Base-by-base conservation (phyloP, 1,140 invertebrate genomes). In the Lasioglossum baleicum region DNA sequence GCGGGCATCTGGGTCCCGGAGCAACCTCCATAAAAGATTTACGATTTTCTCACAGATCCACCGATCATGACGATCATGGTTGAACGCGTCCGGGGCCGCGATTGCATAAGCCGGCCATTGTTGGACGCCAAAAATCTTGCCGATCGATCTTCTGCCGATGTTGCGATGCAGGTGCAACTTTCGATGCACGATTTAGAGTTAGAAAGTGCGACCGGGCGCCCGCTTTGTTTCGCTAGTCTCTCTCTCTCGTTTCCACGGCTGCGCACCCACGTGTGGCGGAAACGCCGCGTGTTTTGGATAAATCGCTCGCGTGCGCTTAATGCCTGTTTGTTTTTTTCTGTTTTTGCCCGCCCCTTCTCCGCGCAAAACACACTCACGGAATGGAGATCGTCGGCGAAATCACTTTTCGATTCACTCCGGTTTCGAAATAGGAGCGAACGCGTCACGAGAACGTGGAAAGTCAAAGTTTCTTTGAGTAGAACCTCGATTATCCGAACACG, bases 101-200 rank as follows among this genome's bases (percentile, higher is more conserved):
- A 17, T 78, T 73, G 48, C 48, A 5, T 56, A 73, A 78, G 69
- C 2, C 22, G 7, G 6, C 22, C 4, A 40, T 71, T 53, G 75
- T 20, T 42, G 31, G 2, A 20, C 31, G 51, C 71, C n/a, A 65
- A 78, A 78, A 78, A 78, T 63, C 2, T 5, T 13, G 2, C 2
- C 42, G 15, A 20, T 42, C 11, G 4, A 1, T 56, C 53, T 42
- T n/a, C 11, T 8, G 5, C 17, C 35, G 35, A 35, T 35, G 35
- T 35, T 35, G 35, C 35, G 35, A 35, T 35, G 44, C 68, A 64
- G 48, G 48, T 73, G 76, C 20, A 65, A 44, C 61, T 65, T 63
- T 71, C 58, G 68, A 51, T 71, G 44, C 68, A 71, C 75, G 75
- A 72, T 78, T 78, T 22, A 35, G 60, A 78, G 61, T 78, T 78